Percentiles rank a stretch among this genome's conserved stretches.
These are phyloP conservation scores for Polyploca ridens DNA, from an alignment of 2,888 invertebrate genomes.

Conservation along the genomic window DNA sequence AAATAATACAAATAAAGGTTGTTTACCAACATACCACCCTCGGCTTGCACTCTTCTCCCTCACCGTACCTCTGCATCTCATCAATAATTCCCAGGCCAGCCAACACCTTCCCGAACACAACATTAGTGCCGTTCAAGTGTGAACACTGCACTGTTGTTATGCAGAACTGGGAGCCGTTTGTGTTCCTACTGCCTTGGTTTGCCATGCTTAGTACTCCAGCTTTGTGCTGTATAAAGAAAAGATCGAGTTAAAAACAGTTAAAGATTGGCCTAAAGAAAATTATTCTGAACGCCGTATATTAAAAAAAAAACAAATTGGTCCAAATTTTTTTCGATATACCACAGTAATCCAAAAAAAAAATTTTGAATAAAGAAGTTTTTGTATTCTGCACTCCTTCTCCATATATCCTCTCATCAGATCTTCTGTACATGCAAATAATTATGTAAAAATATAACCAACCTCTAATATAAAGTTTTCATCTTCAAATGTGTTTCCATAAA, in stretches of 20 bases:
- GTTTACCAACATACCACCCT: slow-evolving; percentile 79
- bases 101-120: slow-evolving; percentile 92
- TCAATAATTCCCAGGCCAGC: slow-evolving; percentile 89
- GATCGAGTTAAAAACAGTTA: background rate
- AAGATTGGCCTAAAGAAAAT: no score
- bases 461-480: slow-evolving; percentile 93
- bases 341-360: no score
- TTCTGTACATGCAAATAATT: no score
- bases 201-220: slow-evolving; percentile 91
- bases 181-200: slow-evolving; percentile 90
- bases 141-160: slow-evolving; percentile 90
- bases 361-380: no score
- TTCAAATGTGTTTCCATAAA: slow-evolving; percentile 94
- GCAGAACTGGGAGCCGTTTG: slow-evolving; percentile 98
- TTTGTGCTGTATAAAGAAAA: slow-evolving; percentile 76
- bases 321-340: no score
- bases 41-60: slow-evolving; percentile 84
- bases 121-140: slow-evolving; percentile 92
- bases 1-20: slow-evolving; percentile 20
- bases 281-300: no score
- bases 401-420: no score
- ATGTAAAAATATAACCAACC: slow-evolving; percentile 41
- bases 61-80: slow-evolving; percentile 87
- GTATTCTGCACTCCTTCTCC: no score
- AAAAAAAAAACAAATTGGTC: no score